Evolutionary conservation across 2,888 invertebrate species (phyloP).

Genomic region (Harpagoxenus sublaevis): DNA sequence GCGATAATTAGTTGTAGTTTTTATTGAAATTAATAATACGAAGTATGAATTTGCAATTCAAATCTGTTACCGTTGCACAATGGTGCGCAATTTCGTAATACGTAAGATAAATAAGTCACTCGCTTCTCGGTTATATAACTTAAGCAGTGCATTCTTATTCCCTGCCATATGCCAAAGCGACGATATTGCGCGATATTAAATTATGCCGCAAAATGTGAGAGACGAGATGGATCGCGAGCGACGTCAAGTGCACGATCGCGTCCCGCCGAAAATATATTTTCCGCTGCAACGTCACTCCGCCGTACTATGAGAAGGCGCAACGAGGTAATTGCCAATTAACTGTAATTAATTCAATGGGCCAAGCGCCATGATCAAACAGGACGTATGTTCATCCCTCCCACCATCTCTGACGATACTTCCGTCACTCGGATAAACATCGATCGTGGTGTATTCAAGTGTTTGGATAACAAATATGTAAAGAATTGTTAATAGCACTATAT

Average conservation of each 20-base stretch:
- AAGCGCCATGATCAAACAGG: constrained; percentile 72
- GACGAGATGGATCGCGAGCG: constrained; percentile 23
- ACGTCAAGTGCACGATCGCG: constrained; percentile 62
- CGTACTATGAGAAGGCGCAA: constrained; percentile 67
- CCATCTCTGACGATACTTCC: constrained; percentile 23
- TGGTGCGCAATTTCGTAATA: constrained; percentile 11
- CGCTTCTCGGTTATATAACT: not conserved
- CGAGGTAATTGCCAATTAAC: constrained; percentile 82
- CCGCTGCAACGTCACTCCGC: constrained; percentile 71
- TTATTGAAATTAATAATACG: constrained; percentile 5
- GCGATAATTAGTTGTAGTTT: not conserved
- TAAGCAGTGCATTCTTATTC: constrained; percentile 12
- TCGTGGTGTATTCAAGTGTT: constrained; percentile 51
- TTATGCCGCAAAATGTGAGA: constrained; percentile 58
- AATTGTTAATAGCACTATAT: not conserved
- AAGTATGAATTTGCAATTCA: not conserved
- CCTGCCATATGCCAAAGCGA: constrained; percentile 9
- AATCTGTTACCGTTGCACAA: constrained; percentile 18
- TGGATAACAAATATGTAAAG: constrained; percentile 8
- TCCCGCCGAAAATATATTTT: constrained; percentile 75
- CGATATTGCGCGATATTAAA: constrained; percentile 64
- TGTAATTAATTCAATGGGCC: constrained; percentile 82
- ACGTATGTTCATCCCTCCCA: constrained; percentile 38
- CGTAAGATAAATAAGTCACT: constrained; percentile 4
- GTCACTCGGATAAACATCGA: constrained; percentile 24